Evolutionary conservation across 2,888 invertebrate species (phyloP), one percentile per base, ranked within the genome.

Genomic region (Julus scandinavius): DNA sequence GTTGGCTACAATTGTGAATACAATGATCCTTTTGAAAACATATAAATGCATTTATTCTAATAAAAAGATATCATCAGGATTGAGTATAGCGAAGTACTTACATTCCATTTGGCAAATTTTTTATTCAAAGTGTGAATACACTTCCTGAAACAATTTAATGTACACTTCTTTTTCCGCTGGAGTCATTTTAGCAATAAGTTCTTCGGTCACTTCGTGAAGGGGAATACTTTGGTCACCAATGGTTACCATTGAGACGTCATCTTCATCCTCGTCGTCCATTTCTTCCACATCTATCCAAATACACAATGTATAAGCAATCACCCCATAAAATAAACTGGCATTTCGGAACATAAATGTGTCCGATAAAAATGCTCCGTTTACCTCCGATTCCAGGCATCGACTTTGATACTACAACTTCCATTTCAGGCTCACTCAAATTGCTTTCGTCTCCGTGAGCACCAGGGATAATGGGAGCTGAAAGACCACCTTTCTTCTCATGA

Each of bases 111-210:
- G 0, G 29, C 72, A 72, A 11, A 1, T 72, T 85, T 29, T 11
- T 85, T 41, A 91, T 85, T 91, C 91, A 89, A 91, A 93, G 89
- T 97, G 96, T 90, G 97, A 96, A 93, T 97, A 98, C 93, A 96
- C 96, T 92, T 98, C 98, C 92, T 98, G 98, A 92, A 97, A 98
- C 84, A 97, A 95, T 93, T 97, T 96, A 91, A 98, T 98, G 92
- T 98, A 99, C 72, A 96, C 95, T 92, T 98, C 97, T 93, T 98
- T 98, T 92, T 99, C 98, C 5, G 95, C 93, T 38, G 96, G 96
- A 13, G 96, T 96, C 98, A 99, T 99, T 92, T 95, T 95, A 0
- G 96, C 95, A 90, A 98, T 97, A 91, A 97, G 94, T 90, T 95
- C 95, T 92, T 97, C 96, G 91, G 97, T 96, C 15, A 98, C 95